phyloP scores from a whole-genome alignment of 2,888 invertebrate genomes.

The Lucinisca nassula region DNA sequence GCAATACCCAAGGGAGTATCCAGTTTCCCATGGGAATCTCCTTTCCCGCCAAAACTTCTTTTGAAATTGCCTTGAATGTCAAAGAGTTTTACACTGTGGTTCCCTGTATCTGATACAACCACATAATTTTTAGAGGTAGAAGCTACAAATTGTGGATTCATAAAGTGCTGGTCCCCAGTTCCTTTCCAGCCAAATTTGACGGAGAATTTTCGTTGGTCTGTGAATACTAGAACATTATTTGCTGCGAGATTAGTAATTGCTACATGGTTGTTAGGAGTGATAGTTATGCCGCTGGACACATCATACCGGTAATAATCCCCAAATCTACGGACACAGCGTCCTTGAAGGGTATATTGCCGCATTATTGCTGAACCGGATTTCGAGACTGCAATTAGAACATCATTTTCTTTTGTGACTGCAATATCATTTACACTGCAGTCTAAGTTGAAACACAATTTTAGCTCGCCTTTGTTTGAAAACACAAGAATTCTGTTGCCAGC shows the following conservation, averaged over 20 bases:
- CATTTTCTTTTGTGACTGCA: constrained; percentile 74
- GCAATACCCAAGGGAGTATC: constrained; percentile 82
- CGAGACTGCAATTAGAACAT: constrained; percentile 78
- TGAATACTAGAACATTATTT: constrained; percentile 79
- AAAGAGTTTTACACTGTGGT: constrained; percentile 81
- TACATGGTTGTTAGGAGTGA: constrained; percentile 72
- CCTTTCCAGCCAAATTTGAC: constrained; percentile 84
- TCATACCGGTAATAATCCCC: constrained; percentile 81
- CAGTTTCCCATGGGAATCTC: constrained; percentile 75
- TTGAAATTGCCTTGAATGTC: constrained; percentile 80
- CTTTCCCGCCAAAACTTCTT: constrained; percentile 76
- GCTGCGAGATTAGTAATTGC: constrained; percentile 78
- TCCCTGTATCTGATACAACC: constrained; percentile 81
- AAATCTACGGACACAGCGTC: constrained; percentile 72
- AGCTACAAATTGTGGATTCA: constrained; percentile 78
- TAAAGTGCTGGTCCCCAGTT: constrained; percentile 79
- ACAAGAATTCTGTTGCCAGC: constrained; percentile 82
- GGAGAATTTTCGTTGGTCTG: constrained; percentile 79
- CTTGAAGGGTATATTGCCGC: constrained; percentile 74
- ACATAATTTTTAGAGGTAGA: constrained; percentile 80
- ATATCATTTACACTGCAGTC: constrained; percentile 80
- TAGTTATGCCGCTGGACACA: constrained; percentile 79
- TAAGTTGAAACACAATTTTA: constrained; percentile 67
- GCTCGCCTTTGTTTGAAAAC: constrained; percentile 76
- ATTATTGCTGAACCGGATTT: constrained; percentile 78